Evolutionary conservation across 2,888 invertebrate genomes (phyloP), one percentile per base, ranked within the genome.

Genomic region (Graphium colonna): DNA sequence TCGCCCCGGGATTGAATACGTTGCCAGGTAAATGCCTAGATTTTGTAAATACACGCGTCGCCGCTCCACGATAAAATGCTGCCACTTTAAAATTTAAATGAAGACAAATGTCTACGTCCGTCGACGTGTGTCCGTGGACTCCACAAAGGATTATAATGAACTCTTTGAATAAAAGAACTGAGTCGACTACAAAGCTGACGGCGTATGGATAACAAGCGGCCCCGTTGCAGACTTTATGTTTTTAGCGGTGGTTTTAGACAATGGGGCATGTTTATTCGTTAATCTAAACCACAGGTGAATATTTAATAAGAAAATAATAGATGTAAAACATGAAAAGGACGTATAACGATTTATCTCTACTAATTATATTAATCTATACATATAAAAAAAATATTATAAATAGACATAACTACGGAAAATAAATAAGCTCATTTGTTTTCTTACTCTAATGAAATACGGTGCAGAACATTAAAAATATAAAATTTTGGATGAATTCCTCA

Each of bases 21-120:
- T 55, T 62, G 59, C 58, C 70, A 74, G 73, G 78, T 79, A 77
- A 72, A 72, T 69, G 66, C 59, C 65, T 63, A 53, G 60, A 59
- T 60, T 63, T 71, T 68, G 68, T 65, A 69, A 71, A 73, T 73
- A 70, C 63, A 60, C 58, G 59, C 51, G 55, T 61, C 57, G 55
- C 52, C 57, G 52, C 51, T 50, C 33, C 45, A 36, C 42, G 48
- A 55, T 56, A 51, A 55, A 57, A 58, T 54, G 45, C 45, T 54
- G 52, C 59, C 56, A 55, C 60, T 56, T 61, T 70, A 68, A 67
- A 66, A 64, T 68, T 65, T 67, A 68, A 69, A 69, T 71, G 68
- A 66, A 68, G 65, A 67, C 61, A 65, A 61, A 60, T 64, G 68
- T 65, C 63, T 67, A 62, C 54, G 54, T 54, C 54, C 54, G 54